Conservation (phyloP, 2,113 vertebrate species). For the Hippopotamus amphibius region DNA sequence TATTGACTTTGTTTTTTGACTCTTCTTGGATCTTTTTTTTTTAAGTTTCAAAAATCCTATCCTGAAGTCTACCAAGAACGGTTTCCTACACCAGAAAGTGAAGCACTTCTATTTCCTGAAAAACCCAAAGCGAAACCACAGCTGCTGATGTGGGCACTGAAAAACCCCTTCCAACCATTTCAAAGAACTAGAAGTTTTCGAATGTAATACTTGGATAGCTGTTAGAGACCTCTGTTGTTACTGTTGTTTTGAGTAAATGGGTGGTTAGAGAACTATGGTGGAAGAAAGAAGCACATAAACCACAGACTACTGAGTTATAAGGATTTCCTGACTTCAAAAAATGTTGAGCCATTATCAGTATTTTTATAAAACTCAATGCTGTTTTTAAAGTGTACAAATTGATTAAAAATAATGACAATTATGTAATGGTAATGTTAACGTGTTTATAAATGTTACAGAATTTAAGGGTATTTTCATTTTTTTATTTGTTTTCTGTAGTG, state of each 20-base stretch:
- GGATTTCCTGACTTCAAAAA: conserved; percentile 24
- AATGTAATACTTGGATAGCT: conserved; percentile 82
- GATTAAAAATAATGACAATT: conserved; percentile 47
- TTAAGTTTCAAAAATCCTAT: conserved; percentile 93
- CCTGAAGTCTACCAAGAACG: conserved; percentile 90
- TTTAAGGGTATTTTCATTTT: conserved; percentile 58
- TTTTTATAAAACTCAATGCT: conserved; percentile 78
- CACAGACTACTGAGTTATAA: conserved; percentile 24
- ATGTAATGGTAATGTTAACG: not conserved
- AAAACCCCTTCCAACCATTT: conserved; percentile 92
- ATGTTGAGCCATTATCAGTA: conserved; percentile 80
- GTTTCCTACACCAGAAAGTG: conserved; percentile 91
- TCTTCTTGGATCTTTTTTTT: conserved; percentile 53
- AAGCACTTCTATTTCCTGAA: conserved; percentile 89
- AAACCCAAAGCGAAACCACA: conserved; percentile 88
- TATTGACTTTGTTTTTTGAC: conserved; percentile 27
- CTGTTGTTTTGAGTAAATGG: not conserved
- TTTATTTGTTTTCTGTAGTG: conserved; percentile 29
- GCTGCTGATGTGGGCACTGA: conserved; percentile 89
- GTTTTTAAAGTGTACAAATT: conserved; percentile 64
- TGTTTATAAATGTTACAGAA: conserved; percentile 46
- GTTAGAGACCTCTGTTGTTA: not conserved
- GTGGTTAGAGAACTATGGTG: not conserved
- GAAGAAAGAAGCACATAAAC: conserved; percentile 41
- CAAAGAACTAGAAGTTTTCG: conserved; percentile 93